A percentile compares a stretch with the other conserved stretches of the same genome.
phyloP scores from a whole-genome alignment of 2,797 vertebrate species.

The Hipposideros larvatus region DNA sequence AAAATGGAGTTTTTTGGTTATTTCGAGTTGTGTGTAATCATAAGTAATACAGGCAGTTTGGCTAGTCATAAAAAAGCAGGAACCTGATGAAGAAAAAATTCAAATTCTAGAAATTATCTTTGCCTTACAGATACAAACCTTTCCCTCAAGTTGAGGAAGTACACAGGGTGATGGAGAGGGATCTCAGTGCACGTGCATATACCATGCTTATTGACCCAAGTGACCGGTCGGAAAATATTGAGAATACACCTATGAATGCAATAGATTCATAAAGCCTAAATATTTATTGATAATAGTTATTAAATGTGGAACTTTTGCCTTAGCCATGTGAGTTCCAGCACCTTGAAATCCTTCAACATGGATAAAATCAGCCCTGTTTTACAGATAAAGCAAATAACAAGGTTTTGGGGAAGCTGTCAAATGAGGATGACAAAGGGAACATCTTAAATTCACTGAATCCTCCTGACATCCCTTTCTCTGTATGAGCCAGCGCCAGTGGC shows the following conservation, averaged over 20 bases:
- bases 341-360: neutral
- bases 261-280: neutral
- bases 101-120: neutral
- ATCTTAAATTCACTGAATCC: neutral
- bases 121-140: neutral
- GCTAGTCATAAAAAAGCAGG: neutral
- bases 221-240: neutral
- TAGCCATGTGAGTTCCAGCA: neutral
- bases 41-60: neutral
- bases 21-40: neutral
- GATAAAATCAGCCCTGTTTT: neutral
- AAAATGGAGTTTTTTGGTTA: neutral
- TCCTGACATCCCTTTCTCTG: neutral
- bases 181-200: accelerated
- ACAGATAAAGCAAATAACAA: neutral
- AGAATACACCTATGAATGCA: accelerated
- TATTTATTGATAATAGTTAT: neutral
- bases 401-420: neutral
- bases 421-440: neutral
- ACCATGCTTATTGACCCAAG: neutral
- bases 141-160: neutral
- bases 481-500: neutral
- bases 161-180: accelerated
- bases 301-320: neutral
- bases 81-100: neutral